Base-by-base conservation (phyloP, 2,113 vertebrate genomes). In the Tiliqua scincoides region DNA sequence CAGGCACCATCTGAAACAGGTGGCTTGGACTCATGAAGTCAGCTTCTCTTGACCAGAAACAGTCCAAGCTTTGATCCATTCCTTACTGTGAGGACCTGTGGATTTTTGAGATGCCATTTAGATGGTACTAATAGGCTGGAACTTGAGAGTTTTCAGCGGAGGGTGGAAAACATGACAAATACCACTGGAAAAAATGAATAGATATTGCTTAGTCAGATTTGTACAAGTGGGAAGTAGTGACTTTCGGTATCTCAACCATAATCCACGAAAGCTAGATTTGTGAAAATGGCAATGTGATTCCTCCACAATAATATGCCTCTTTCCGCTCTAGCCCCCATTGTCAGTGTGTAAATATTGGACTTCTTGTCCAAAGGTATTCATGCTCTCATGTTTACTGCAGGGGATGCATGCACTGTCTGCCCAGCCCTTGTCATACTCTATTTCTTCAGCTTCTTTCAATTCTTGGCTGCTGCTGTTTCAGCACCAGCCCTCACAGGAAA, bases 1-100 rank as follows among this genome's bases (percentile, higher is more conserved):
- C 87, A 88, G 91, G 92, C 91, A 87, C 87, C 84, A 86, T 92
- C 91, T 89, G 83, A 88, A 94, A 91, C 93, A 93, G 90, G 91
- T 94, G 93, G 89, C 86, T 87, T 87, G 82, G 89, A 89, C 81
- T 79, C 87, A 67, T 76, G 89, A 87, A 91, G 92, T 93, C 85
- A 85, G 81, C 91, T 93, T 88, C 89, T 92, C 89, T 92, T 94
- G 81, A 54, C 87, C 91, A 18, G 54, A 88, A 88, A 89, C 81
- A 89, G 0, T 87, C 78, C 84, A 91, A 90, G 85, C 88, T 85
- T 90, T 94, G 94, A 93, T 86, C 87, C 61, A 89, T 79, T 84
- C 88, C 40, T 25, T 91, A 76, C 18, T 67, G 18, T 79, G 79
- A 6, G 9, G 37, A 91, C 77, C 27, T 68, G 10, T 80, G 87